These are phyloP conservation scores for Panopea generosa DNA, from an alignment of 2,888 invertebrate species.

Conservation along the genomic window DNA sequence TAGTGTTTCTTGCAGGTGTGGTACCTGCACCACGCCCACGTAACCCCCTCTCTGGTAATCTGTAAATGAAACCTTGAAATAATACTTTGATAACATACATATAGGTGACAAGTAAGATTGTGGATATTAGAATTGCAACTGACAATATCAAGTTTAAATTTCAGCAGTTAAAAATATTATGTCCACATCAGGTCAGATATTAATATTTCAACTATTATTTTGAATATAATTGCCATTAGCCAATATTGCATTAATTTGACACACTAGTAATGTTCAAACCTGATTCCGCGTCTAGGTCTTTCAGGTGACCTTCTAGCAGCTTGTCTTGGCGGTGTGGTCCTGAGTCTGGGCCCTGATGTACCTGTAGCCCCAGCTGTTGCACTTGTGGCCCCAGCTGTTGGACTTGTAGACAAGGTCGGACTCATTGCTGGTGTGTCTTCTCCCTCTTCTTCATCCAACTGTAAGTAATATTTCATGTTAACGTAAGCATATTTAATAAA, in stretches of 20 bases:
- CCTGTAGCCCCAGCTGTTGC: background rate
- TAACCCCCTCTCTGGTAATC: conserved; percentile 25
- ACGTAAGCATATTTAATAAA: no score
- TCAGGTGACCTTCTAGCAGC: conserved; percentile 24
- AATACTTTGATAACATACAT: no score
- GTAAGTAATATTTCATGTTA: background rate
- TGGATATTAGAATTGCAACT: no score
- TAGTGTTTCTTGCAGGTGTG: background rate
- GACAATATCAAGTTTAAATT: no score
- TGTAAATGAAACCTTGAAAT: background rate
- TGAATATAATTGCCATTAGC: no score
- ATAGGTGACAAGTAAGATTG: no score
- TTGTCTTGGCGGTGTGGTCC: conserved; percentile 14
- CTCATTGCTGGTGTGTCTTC: conserved; percentile 49
- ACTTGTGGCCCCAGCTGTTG: conserved; percentile 6
- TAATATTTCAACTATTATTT: no score
- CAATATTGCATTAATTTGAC: no score
- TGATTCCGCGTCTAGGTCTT: conserved; percentile 16
- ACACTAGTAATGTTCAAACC: no score
- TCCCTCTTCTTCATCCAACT: conserved; percentile 34
- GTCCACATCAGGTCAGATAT: no score
- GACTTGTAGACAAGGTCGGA: conserved; percentile 11
- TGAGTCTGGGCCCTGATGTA: conserved; percentile 12
- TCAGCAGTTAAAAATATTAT: no score
- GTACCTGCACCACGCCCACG: conserved; percentile 15